Base-by-base conservation (phyloP, 1,140 invertebrate genomes). In the Drosophila ogumai region DNA sequence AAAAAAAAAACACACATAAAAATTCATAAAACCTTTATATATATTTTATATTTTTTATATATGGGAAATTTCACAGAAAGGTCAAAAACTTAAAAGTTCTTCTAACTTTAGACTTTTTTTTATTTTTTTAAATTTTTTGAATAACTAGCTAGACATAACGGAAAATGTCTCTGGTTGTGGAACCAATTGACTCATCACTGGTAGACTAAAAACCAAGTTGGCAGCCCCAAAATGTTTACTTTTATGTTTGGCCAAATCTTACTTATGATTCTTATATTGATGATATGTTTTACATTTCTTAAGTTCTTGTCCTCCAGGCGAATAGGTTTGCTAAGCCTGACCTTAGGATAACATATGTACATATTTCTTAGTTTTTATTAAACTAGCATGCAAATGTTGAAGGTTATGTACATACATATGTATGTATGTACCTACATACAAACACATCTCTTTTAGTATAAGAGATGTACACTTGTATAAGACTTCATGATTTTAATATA, bases 171-270 rank as follows among this genome's bases (percentile, higher is more conserved):
- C 6, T 28, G 6, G 6, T 28, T 28, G 25, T 28, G 25, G 25
- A 28, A 38, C 13, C 36, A 38, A 38, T 38, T 2, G 13, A 15
- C 36, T 38, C 47, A 50, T 31, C 47, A 31, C 28, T 50, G 47
- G 9, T 47, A 28, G 15, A 47, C 22, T 50, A 32, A 12, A 31
- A 50, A 17, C 12, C 28, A 50, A n/a, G 47, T 50, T 50, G 47
- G 28, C 28, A 50, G 47, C 28, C 32, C 47, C 15, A 17, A 50
- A 49, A 31, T n/a, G 7, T 25, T 15, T 15, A 7, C 15, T 28
- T 15, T 13, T 47, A 28, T 28, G 0, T 50, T 17, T 6, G 5
- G 3, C n/a, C 13, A 15, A 46, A 25, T 47, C 4, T 15, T 4
- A 31, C 19, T 19, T 13, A 34, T 19, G 7, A 34, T 19, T 34